Evolutionary conservation across 1,140 invertebrate genomes (phyloP).

Genomic region (Ditylenchus dipsaci): DNA sequence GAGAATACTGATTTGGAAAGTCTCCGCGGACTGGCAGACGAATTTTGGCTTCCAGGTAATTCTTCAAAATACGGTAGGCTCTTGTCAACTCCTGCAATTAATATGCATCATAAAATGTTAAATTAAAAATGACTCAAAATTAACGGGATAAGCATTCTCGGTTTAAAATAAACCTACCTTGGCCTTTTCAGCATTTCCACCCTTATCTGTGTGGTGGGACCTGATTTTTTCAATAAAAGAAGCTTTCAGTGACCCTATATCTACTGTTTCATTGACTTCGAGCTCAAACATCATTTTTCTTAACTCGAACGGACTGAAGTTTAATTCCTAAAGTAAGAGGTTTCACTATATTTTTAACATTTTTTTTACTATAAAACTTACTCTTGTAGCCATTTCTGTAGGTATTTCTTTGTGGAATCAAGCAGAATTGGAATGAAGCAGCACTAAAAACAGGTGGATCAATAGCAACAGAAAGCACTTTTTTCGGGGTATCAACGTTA

Average conservation of each 20-base stretch:
- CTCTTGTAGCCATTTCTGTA: too few species aligned
- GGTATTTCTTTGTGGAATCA: too few species aligned
- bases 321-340: too few species aligned
- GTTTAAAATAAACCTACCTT: constrained; percentile 7
- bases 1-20: not conserved
- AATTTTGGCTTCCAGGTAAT: constrained; percentile 18
- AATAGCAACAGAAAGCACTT: too few species aligned
- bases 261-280: constrained; percentile 11
- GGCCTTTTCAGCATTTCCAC: constrained; percentile 17
- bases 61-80: constrained; percentile 22
- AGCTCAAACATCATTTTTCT: constrained; percentile 16
- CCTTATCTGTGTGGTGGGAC: constrained; percentile 20
- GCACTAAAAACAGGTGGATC: too few species aligned
- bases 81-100: constrained; percentile 16
- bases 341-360: too few species aligned
- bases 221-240: constrained; percentile 27
- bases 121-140: too few species aligned
- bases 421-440: too few species aligned
- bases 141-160: not conserved
- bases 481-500: too few species aligned
- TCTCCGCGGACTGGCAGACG: not conserved
- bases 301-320: constrained; percentile 5
- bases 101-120: not conserved
- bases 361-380: too few species aligned
- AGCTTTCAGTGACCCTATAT: constrained; percentile 1